phyloP scores from a whole-genome alignment of 2,888 invertebrate genomes.

The Prosopocoilus inquinatus region DNA sequence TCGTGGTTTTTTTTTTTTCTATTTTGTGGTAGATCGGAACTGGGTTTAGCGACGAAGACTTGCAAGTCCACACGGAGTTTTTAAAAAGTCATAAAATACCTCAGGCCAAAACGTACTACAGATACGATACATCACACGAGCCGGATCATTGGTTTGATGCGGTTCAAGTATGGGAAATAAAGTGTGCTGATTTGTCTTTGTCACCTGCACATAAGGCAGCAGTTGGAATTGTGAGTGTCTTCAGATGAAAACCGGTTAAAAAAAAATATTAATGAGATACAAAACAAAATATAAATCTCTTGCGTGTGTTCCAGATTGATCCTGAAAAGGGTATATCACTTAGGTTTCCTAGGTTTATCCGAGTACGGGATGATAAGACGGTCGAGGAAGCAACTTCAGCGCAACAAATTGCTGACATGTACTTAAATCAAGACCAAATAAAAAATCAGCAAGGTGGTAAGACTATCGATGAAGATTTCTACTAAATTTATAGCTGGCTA shows the following conservation, averaged over 20 bases:
- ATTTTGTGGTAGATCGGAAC: constrained; percentile 71
- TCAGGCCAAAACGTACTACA: constrained; percentile 75
- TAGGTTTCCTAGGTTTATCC: constrained; percentile 90
- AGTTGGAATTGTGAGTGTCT: constrained; percentile 67
- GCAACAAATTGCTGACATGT: constrained; percentile 86
- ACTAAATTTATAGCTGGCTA: constrained; percentile 48
- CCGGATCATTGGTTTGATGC: constrained; percentile 92
- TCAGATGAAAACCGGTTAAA: constrained; percentile 7
- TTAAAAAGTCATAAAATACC: constrained; percentile 75
- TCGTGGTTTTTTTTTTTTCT: constrained; percentile 25
- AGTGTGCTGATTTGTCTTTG: constrained; percentile 95
- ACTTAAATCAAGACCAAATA: constrained; percentile 89
- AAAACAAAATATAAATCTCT: not conserved
- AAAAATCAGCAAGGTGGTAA: constrained; percentile 61
- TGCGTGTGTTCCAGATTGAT: constrained; percentile 61
- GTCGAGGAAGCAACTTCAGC: constrained; percentile 91
- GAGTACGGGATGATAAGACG: constrained; percentile 87
- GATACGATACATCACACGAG: constrained; percentile 67
- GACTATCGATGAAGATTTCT: constrained; percentile 61
- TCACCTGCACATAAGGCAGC: constrained; percentile 94
- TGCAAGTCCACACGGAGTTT: constrained; percentile 72
- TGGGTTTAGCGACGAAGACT: constrained; percentile 91
- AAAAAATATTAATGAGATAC: too few relatives aligned
- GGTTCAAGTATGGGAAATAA: constrained; percentile 91
- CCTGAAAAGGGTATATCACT: constrained; percentile 91